A percentile compares a stretch with the other conserved stretches of the same genome.
Conservation (phyloP, 2,888 invertebrate genomes). For the Tridacna crocea region DNA sequence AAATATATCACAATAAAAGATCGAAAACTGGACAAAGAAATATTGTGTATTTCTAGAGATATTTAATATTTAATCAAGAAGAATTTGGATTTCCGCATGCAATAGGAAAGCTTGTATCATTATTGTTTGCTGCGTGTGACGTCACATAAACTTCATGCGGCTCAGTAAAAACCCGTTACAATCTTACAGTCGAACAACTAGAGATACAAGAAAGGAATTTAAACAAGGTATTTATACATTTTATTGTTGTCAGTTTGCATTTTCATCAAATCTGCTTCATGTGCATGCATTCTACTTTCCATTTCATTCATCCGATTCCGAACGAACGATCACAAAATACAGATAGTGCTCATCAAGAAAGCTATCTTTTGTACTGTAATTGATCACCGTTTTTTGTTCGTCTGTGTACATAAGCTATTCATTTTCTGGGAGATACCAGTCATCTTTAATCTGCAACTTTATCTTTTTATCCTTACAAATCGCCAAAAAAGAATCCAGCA, state of each 20-base stretch:
- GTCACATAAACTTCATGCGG: conserved; percentile 59
- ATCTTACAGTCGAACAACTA: conserved; percentile 45
- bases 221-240: conserved; percentile 52
- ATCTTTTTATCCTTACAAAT: conserved; percentile 14
- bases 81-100: conserved; percentile 48
- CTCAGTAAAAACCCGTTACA: conserved; percentile 62
- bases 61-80: conserved; percentile 29
- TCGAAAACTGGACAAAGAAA: conserved; percentile 18
- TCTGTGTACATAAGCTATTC: conserved; percentile 58
- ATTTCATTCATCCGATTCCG: background rate
- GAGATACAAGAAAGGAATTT: conserved; percentile 46
- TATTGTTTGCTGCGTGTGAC: conserved; percentile 64
- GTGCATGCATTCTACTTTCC: conserved; percentile 12
- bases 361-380: conserved; percentile 29
- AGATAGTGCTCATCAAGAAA: conserved; percentile 30
- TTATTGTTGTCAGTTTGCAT: conserved; percentile 9
- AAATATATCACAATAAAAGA: background rate
- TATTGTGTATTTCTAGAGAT: conserved; percentile 7
- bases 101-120: conserved; percentile 38
- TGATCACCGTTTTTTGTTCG: conserved; percentile 36
- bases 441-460: conserved; percentile 34
- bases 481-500: conserved; percentile 33
- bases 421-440: conserved; percentile 45
- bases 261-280: background rate
- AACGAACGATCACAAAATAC: conserved; percentile 17